phyloP scores from a whole-genome alignment of 2,888 invertebrate genomes.

The Aspidiotus rigidus region DNA sequence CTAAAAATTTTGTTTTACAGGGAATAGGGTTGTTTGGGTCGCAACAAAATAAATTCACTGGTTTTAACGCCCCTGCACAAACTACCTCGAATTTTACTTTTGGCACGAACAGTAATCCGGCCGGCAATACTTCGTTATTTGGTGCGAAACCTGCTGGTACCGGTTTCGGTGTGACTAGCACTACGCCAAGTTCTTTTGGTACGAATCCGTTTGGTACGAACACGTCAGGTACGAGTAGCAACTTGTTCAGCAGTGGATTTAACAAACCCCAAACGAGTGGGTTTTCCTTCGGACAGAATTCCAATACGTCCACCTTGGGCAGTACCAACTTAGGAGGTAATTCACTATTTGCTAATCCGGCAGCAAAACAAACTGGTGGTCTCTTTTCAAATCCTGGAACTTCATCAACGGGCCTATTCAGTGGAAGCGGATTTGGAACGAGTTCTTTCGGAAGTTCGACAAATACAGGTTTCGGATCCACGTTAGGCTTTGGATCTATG shows the following conservation, averaged over 20 bases:
- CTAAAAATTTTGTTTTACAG: slow-evolving; percentile 34
- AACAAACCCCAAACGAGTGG: slow-evolving; percentile 39
- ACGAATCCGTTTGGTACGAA: slow-evolving; percentile 39
- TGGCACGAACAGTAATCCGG: slow-evolving; percentile 45
- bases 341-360: slow-evolving; percentile 41
- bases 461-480: slow-evolving; percentile 26
- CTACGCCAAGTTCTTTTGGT: slow-evolving; percentile 40
- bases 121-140: slow-evolving; percentile 41
- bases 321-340: slow-evolving; percentile 24
- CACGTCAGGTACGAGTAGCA: slow-evolving; percentile 12
- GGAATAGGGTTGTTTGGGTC: slow-evolving; percentile 44
- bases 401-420: slow-evolving; percentile 37
- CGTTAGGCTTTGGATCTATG: slow-evolving; percentile 16
- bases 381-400: slow-evolving; percentile 47
- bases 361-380: slow-evolving; percentile 45
- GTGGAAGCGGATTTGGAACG: neutral
- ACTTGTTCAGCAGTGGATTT: slow-evolving; percentile 35
- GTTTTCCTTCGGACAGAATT: slow-evolving; percentile 42
- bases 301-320: slow-evolving; percentile 39
- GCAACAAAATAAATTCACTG: slow-evolving; percentile 43
- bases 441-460: slow-evolving; percentile 7
- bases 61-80: slow-evolving; percentile 39
- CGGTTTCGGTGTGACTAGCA: slow-evolving; percentile 47
- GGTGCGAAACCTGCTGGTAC: slow-evolving; percentile 46
- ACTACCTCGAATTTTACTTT: slow-evolving; percentile 43